Evolutionary conservation across 2,797 vertebrate species (phyloP).

Genomic region (Tenualosa ilisha): DNA sequence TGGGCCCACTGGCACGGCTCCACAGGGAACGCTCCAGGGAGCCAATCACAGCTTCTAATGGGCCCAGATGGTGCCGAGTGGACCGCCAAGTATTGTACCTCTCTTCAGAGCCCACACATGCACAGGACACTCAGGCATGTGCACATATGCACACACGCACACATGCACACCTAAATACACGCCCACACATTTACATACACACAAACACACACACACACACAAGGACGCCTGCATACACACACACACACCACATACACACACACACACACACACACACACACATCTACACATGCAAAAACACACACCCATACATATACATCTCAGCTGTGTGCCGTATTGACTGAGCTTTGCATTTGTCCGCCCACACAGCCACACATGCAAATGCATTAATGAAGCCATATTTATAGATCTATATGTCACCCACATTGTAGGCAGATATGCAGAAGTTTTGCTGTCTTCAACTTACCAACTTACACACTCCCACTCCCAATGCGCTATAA

Average conservation of each 20-base stretch:
- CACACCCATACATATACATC: background rate
- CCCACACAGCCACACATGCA: background rate
- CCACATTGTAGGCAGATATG: slow-evolving; percentile 8
- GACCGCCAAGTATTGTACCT: slow-evolving; percentile 51
- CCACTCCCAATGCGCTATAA: background rate
- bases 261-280: slow-evolving; percentile 1
- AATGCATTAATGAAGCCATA: background rate
- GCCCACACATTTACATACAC: background rate
- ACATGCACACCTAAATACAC: background rate
- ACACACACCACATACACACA: background rate
- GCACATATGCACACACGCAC: slow-evolving; percentile 26
- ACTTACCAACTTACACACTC: background rate
- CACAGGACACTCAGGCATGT: slow-evolving; percentile 45
- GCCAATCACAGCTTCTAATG: slow-evolving; percentile 64
- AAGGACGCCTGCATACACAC: background rate
- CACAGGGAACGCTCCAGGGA: slow-evolving; percentile 46
- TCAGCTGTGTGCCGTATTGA: background rate
- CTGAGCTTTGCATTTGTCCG: background rate
- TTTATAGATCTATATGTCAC: background rate
- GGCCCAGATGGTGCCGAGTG: slow-evolving; percentile 63
- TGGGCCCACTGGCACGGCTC: slow-evolving; percentile 36
- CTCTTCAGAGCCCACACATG: slow-evolving; percentile 26
- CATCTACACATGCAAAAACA: background rate
- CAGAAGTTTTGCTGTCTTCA: background rate
- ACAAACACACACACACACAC: background rate